Percentiles rank a stretch among this genome's conserved stretches.
Evolutionary conservation across 1,140 invertebrate genomes (phyloP).

Genomic region (Microplitis demolitor): DNA sequence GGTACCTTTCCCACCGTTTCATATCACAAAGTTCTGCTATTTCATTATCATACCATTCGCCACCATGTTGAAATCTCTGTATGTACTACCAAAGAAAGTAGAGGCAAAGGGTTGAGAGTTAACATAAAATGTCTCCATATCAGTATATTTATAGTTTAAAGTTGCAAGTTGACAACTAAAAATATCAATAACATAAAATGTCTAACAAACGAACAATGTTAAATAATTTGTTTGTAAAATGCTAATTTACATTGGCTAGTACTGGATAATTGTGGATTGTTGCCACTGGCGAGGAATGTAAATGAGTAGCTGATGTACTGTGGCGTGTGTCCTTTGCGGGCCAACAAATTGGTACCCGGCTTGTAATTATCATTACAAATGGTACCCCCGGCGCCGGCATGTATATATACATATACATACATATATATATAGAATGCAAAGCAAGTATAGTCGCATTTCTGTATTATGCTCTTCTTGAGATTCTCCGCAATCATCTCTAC

Average conservation of each 20-base stretch:
- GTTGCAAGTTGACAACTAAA: no score
- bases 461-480: not conserved
- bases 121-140: no score
- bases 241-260: not conserved
- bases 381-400: not conserved
- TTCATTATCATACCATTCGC: no score
- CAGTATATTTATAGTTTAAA: no score
- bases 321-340: slow-evolving; percentile 10
- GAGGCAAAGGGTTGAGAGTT: no score
- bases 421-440: no score
- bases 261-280: not conserved
- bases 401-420: not conserved
- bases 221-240: not conserved
- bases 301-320: slow-evolving; percentile 21
- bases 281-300: slow-evolving; percentile 5
- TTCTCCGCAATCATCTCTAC: not conserved
- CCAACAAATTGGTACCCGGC: slow-evolving; percentile 18
- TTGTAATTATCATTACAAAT: slow-evolving; percentile 29
- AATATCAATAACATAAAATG: not conserved
- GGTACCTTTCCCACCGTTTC: no score
- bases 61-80: no score
- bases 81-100: no score
- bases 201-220: not conserved
- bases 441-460: not conserved
- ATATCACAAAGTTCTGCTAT: no score